Base-by-base conservation (phyloP, 2,797 vertebrate genomes). In the Pterois miles region DNA sequence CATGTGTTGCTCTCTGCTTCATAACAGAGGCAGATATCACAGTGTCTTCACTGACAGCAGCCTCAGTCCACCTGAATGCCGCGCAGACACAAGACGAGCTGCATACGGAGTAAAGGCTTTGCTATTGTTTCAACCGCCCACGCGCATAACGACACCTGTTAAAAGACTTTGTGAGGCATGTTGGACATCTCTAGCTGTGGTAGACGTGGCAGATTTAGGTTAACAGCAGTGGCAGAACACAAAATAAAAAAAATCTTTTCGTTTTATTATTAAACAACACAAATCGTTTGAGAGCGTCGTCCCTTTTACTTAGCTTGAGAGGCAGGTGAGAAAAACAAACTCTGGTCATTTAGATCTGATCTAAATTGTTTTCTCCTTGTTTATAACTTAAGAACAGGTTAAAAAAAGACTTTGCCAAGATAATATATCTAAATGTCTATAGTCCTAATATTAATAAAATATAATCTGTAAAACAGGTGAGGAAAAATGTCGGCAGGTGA, bases 201-300 rank as follows among this genome's bases (percentile, higher is more conserved):
- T 18, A 38, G 36, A 65, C 9, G 2, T 54, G 60, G 23, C 71
- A 80, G 64, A 62, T 74, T 75, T 14, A 31, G 70, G 76, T 78
- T 80, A 54, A 54, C 78, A 66, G 14, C 57, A 69, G 40, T 13
- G 14, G 27, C 23, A 50, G 18, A 13, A 25, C 25, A 60, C 23
- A 36, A 40, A 48, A 22, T 58, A 12, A 40, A 5, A 23, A 36
- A 23, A n/a, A 12, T 13, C 1, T n/a, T 27, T 12, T 25, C 33
- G 23, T 9, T 23, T 2, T 46, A 57, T 64, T 52, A 64, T 46
- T 38, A 1, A 52, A 36, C 5, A 58, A 53, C 31, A 52, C 10
- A 60, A 23, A 50, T 57, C 11, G 18, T 48, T 48, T 48, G 8
- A 48, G 18, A n/a, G 8, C 20, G 20, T 25, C 25, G 20, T 60